Base-by-base conservation (phyloP, 2,888 invertebrate genomes). In the Cephus rjabovi region DNA sequence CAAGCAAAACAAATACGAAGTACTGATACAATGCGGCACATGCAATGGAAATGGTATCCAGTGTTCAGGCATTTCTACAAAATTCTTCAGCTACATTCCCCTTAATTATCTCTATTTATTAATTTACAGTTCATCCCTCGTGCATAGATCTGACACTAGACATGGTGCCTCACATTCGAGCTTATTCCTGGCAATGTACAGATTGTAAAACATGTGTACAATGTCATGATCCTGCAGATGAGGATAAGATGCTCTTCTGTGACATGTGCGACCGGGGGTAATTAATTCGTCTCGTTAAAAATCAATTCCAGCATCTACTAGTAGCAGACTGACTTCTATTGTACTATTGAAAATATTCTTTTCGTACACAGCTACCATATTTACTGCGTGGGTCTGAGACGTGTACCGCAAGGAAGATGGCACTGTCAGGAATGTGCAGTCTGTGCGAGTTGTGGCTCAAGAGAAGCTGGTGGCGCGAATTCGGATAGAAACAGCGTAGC, bases 171-270 rank as follows among this genome's bases (percentile, higher is more conserved):
- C 95, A 96, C 85, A 96, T 97, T 82, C 95, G 95, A 88, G 95
- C 95, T 83, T 98, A 98, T 92, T 94, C 95, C 87, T 98, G 98
- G 98, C 97, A 97, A 92, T 98, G 98, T 91, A 96, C 96, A 85
- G 97, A 97, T 86, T 98, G 98, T 92, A 98, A 98, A 93, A 95
- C 95, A 75, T 98, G 98, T 92, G 95, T 95, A 82, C 94, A 95
- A 83, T 98, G 98, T 92, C 94, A 94, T 86, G 95, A 95, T 90
- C 95, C 96, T 68, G 95, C 95, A 83, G 96, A 96, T 91, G 97
- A 96, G 93, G 97, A 97, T 89, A 96, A 97, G 92, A 97, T 98
- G 97, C 94, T 98, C 88, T 98, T 96, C 92, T 98, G 98, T 92
- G 98, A 98, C 92, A 95, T 96, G 88, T 98, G 98, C 92, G 98